Evolutionary conservation across 2,888 invertebrate species (phyloP).

Genomic region (Tetragnatha montana): DNA sequence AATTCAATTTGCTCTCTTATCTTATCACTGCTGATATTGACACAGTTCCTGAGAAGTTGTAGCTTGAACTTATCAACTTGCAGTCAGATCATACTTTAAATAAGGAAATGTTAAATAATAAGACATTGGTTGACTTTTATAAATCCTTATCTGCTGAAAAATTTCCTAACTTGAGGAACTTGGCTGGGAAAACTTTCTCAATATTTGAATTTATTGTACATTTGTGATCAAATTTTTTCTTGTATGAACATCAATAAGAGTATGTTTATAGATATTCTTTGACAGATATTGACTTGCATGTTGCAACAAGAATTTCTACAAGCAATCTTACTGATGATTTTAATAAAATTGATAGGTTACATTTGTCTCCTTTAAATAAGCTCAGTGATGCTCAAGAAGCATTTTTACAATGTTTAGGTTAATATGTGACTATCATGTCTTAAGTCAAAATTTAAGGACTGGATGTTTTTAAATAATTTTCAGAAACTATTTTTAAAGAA

Average conservation of each 20-base stretch:
- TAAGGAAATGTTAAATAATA: slow-evolving; percentile 3
- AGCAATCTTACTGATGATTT: slow-evolving; percentile 16
- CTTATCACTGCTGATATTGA: slow-evolving; percentile 9
- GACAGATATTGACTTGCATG: slow-evolving; percentile 12
- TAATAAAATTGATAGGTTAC: background rate
- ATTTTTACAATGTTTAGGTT: too few relatives aligned
- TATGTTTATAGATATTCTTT: background rate
- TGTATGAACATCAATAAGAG: background rate
- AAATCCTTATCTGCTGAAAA: background rate
- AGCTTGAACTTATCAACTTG: background rate
- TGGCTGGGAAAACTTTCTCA: background rate
- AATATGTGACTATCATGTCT: too few relatives aligned
- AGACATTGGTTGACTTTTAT: slow-evolving; percentile 12
- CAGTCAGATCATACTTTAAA: slow-evolving; percentile 4
- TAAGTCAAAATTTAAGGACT: too few relatives aligned
- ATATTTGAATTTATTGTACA: background rate
- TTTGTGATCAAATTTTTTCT: slow-evolving; percentile 31
- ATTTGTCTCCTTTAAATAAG: slow-evolving; percentile 5
- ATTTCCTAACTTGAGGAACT: background rate
- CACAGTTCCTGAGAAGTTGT: background rate
- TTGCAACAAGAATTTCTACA: slow-evolving; percentile 13
- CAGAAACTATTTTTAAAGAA: too few relatives aligned
- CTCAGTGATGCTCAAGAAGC: too few relatives aligned
- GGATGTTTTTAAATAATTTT: too few relatives aligned
- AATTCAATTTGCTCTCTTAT: slow-evolving; percentile 4